Evolutionary conservation across 2,888 invertebrate species (phyloP).

Genomic region (Lepidocyrtoides sp.): DNA sequence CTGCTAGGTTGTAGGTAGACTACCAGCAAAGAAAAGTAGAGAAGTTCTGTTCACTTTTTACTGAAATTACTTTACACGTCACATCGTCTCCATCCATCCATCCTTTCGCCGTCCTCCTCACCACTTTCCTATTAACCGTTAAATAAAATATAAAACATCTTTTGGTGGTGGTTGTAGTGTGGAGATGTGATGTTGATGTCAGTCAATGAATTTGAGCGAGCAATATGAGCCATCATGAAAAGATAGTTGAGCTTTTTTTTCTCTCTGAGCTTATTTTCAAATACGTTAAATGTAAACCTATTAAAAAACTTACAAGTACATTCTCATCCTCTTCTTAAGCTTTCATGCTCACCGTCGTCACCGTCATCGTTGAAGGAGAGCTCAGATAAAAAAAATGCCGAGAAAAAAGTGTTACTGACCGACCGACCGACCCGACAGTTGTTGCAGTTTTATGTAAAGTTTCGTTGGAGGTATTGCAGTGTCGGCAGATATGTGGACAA

Average conservation of each 20-base stretch:
- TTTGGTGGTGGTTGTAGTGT: too few relatives aligned
- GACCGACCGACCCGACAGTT: neutral
- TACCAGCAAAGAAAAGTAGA: neutral
- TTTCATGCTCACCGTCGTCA: neutral
- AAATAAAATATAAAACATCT: too few relatives aligned
- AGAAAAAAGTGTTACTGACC: neutral
- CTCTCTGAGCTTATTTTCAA: neutral
- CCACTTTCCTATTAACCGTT: neutral
- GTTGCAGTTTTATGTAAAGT: too few relatives aligned
- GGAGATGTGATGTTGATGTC: neutral
- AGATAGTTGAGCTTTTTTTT: neutral
- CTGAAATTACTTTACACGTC: too few relatives aligned
- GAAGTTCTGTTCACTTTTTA: neutral
- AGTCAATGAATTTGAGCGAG: constrained; percentile 16
- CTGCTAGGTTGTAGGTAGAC: neutral
- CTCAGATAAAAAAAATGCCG: too few relatives aligned
- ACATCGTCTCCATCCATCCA: too few relatives aligned
- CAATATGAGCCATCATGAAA: neutral
- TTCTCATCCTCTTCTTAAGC: neutral
- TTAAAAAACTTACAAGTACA: constrained; percentile 22
- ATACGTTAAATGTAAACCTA: neutral
- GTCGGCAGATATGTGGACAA: constrained; percentile 30
- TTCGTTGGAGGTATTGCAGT: neutral
- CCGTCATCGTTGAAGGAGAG: too few relatives aligned
- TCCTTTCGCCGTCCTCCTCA: neutral